Conservation (phyloP, 2,113 vertebrate species). For the Acrocephalus kingi region DNA sequence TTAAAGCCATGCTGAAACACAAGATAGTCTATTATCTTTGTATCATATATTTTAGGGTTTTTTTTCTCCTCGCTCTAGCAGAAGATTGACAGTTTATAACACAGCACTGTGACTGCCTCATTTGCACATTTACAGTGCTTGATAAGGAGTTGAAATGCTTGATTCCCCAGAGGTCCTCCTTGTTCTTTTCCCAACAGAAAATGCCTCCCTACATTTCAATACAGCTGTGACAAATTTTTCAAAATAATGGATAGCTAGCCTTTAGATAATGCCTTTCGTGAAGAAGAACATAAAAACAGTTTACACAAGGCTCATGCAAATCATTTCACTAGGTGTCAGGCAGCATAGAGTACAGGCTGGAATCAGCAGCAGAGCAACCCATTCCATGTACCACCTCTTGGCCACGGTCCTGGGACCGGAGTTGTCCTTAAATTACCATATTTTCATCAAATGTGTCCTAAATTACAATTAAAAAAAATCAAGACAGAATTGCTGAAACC, state of each 20-base stretch:
- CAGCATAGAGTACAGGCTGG: not conserved
- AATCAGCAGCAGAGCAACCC: not conserved
- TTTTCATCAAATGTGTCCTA: not conserved
- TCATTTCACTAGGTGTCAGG: not conserved
- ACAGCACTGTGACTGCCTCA: not conserved
- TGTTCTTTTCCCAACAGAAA: not conserved
- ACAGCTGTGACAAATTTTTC: not conserved
- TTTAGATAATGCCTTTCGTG: not conserved
- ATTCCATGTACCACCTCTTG: not conserved
- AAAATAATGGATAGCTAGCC: not conserved
- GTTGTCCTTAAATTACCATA: not conserved
- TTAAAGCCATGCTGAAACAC: not conserved
- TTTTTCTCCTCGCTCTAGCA: not conserved
- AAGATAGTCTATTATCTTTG: not conserved
- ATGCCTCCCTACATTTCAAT: not conserved
- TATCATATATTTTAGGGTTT: not conserved
- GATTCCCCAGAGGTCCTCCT: not conserved
- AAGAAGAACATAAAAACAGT: not conserved
- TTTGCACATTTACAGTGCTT: not conserved
- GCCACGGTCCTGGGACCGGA: accelerated
- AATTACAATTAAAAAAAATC: not conserved
- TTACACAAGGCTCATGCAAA: not conserved
- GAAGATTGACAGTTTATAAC: not conserved
- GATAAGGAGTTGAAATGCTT: not conserved
- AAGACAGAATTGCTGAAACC: not conserved